These are phyloP conservation scores for Tipula lateralis DNA, from an alignment of 2,888 invertebrate species.

Conservation along the genomic window DNA sequence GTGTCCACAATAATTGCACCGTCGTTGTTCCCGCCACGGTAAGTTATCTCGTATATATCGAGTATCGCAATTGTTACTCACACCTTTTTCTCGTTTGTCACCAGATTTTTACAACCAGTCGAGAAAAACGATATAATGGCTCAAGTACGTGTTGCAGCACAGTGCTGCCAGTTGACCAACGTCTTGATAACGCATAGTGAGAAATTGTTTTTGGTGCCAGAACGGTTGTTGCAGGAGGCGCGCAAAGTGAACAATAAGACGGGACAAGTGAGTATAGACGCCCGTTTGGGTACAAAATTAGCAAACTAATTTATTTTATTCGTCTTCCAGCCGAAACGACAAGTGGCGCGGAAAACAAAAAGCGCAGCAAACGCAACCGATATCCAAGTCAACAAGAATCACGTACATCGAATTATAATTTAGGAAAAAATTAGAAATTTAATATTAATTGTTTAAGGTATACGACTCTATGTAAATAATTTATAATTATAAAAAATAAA, in stretches of 20 bases:
- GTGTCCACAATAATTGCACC: conserved; percentile 94
- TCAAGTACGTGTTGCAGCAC: conserved; percentile 79
- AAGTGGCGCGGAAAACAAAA: conserved; percentile 41
- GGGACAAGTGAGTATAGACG: conserved; percentile 40
- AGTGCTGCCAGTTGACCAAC: conserved; percentile 81
- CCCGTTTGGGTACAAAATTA: not conserved
- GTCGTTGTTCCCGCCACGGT: conserved; percentile 81
- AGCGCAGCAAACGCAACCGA: conserved; percentile 33
- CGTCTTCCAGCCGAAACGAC: conserved; percentile 44
- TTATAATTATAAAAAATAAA: not conserved
- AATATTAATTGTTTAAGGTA: not conserved
- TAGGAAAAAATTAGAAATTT: conserved; percentile 13
- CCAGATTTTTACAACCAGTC: conserved; percentile 52
- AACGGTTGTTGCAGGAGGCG: conserved; percentile 63
- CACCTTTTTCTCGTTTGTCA: too few species aligned
- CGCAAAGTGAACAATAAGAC: conserved; percentile 43
- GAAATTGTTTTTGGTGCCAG: conserved; percentile 74
- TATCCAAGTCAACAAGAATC: conserved; percentile 42
- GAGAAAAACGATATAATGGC: conserved; percentile 64
- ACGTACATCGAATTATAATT: conserved; percentile 46
- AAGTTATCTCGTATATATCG: conserved; percentile 39
- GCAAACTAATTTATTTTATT: too few species aligned
- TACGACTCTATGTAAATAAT: conserved; percentile 19
- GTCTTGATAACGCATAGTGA: conserved; percentile 73
- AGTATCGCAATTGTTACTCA: too few species aligned